Percentiles rank a stretch among this genome's conserved stretches.
These are phyloP conservation scores for Chironomus striatipennis DNA, from an alignment of 1,140 invertebrate genomes.

Conservation along the genomic window DNA sequence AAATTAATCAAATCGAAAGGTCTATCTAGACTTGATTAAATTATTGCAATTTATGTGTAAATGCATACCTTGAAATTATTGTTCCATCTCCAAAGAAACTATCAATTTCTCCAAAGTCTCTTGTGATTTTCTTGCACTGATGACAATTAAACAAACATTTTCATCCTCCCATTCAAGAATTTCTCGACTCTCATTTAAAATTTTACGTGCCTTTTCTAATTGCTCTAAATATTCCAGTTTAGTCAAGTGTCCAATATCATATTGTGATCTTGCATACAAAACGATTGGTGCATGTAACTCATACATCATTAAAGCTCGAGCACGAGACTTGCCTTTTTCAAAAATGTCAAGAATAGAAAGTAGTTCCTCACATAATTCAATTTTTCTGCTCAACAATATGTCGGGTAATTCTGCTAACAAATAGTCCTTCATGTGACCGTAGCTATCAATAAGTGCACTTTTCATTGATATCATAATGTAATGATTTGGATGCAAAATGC, in stretches of 20 bases:
- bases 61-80: too few relatives aligned
- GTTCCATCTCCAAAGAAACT: neutral
- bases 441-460: constrained; percentile 61
- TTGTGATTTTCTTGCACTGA: neutral
- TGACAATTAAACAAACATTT: neutral
- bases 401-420: constrained; percentile 60
- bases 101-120: constrained; percentile 8
- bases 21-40: too few relatives aligned
- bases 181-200: neutral
- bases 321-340: constrained; percentile 64
- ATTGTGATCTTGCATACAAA: constrained; percentile 49
- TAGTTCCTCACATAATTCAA: constrained; percentile 58
- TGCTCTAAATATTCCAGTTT: constrained; percentile 4
- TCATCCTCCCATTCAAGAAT: constrained; percentile 4
- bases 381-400: constrained; percentile 62
- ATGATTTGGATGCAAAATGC: constrained; percentile 62
- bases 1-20: too few relatives aligned
- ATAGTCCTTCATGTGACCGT: constrained; percentile 63
- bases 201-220: neutral
- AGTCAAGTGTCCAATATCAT: neutral
- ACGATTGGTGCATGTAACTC: constrained; percentile 68
- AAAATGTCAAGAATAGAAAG: constrained; percentile 59
- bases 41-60: too few relatives aligned
- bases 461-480: constrained; percentile 53
- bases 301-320: constrained; percentile 67